Conservation (phyloP, 2,113 vertebrate species). For the Callocephalon fimbriatum region DNA sequence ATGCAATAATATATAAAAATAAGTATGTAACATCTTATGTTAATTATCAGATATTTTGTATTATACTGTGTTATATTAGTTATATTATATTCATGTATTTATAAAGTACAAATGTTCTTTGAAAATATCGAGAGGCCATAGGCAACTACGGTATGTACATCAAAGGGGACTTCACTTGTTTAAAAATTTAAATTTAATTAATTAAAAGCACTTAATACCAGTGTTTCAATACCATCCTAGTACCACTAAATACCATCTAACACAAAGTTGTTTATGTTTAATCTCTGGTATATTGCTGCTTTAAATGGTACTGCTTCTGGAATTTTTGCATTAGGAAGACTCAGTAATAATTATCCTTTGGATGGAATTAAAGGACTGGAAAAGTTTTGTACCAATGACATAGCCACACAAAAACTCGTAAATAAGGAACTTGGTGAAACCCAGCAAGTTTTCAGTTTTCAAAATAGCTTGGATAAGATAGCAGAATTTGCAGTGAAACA, state of each 20-base stretch:
- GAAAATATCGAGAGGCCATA: not conserved
- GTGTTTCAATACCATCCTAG: not conserved
- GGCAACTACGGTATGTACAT: not conserved
- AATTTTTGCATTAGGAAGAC: not conserved
- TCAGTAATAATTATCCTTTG: not conserved
- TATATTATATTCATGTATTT: not conserved
- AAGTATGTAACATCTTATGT: not conserved
- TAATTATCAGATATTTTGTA: not conserved
- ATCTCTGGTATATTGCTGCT: not conserved
- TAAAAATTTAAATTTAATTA: not conserved
- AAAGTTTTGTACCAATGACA: not conserved
- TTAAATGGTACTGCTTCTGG: not conserved
- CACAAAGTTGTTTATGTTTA: not conserved
- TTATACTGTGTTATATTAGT: not conserved
- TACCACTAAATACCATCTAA: not conserved
- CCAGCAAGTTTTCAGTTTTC: slow-evolving; percentile 27
- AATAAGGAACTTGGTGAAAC: not conserved
- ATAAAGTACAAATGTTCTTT: not conserved
- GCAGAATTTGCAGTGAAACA: not conserved
- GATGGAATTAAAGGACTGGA: not conserved
- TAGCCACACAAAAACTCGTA: slow-evolving; percentile 33
- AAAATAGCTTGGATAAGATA: slow-evolving; percentile 34
- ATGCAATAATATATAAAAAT: not conserved
- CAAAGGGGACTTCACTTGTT: not conserved
- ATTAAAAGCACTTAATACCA: not conserved